Evolutionary conservation across 2,797 vertebrate species (phyloP).

Genomic region (Natrix natrix): DNA sequence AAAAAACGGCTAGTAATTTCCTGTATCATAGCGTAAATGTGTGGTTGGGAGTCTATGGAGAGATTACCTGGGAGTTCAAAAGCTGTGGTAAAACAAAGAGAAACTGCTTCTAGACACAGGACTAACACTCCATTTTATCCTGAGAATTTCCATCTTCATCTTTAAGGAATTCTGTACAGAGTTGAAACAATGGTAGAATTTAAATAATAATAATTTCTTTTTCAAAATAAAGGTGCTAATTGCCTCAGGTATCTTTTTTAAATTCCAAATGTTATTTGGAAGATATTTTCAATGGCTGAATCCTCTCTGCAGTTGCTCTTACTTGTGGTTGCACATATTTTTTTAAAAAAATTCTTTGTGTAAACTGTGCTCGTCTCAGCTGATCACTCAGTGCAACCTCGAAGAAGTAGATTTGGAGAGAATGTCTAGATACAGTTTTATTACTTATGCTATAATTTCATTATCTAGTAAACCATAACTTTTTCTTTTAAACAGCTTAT

Average conservation of each 20-base stretch:
- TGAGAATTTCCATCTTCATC: not conserved
- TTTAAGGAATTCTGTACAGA: not conserved
- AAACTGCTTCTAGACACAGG: not conserved
- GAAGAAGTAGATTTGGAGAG: not conserved
- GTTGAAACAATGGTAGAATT: not conserved
- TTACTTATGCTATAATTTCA: not conserved
- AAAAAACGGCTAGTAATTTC: not conserved
- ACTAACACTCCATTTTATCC: not conserved
- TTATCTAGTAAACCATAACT: not conserved
- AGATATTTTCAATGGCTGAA: not conserved
- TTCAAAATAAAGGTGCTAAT: not conserved
- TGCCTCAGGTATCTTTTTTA: not conserved
- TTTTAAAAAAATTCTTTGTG: not conserved
- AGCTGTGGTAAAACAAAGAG: not conserved
- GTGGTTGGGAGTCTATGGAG: not conserved
- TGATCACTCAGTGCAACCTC: not conserved
- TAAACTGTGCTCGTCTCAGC: not conserved
- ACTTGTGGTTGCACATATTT: not conserved
- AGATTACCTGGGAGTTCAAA: not conserved
- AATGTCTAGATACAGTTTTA: not conserved
- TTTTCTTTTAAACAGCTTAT: too few species aligned
- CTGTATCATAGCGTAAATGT: not conserved
- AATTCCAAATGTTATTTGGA: not conserved
- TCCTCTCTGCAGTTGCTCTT: not conserved
- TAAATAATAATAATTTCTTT: not conserved